A percentile compares a stretch with the other conserved stretches of the same genome.
phyloP scores from a whole-genome alignment of 2,113 vertebrate genomes.

The Colinus virginianus region DNA sequence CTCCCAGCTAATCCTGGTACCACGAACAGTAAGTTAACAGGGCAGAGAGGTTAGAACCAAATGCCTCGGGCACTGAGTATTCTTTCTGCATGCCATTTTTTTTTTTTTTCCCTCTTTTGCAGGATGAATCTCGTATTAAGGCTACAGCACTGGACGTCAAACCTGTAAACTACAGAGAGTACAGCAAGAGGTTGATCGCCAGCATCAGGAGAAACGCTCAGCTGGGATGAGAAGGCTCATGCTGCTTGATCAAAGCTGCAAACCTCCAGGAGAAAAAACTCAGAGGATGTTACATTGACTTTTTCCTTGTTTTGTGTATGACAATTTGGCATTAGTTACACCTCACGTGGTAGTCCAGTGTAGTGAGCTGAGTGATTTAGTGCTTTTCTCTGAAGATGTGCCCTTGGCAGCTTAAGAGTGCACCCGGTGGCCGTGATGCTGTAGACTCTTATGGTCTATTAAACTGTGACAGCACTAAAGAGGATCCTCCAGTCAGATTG shows the following conservation, averaged over 20 bases:
- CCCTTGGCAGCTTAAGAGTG: neutral
- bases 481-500: neutral
- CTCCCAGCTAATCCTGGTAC: neutral
- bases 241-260: neutral
- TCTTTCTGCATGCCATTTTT: neutral
- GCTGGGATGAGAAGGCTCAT: slow-evolving; percentile 33
- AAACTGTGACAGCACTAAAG: neutral
- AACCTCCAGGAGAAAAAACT: neutral
- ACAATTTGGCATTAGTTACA: neutral
- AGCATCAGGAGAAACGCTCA: slow-evolving; percentile 87
- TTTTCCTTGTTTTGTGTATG: neutral
- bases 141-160: slow-evolving; percentile 91
- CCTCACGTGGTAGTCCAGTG: neutral
- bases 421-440: neutral
- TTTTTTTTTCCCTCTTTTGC: slow-evolving; percentile 16
- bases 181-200: slow-evolving; percentile 88
- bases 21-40: neutral
- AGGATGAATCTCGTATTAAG: slow-evolving; percentile 98
- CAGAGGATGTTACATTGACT: neutral
- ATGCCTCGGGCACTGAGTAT: neutral
- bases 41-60: neutral
- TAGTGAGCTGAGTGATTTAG: neutral
- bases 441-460: neutral
- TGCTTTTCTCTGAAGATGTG: neutral
- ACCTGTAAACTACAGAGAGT: slow-evolving; percentile 92